Evolutionary conservation across 2,797 vertebrate species (phyloP), one percentile per base, ranked within the genome.

Genomic region (Remorina albescens): DNA sequence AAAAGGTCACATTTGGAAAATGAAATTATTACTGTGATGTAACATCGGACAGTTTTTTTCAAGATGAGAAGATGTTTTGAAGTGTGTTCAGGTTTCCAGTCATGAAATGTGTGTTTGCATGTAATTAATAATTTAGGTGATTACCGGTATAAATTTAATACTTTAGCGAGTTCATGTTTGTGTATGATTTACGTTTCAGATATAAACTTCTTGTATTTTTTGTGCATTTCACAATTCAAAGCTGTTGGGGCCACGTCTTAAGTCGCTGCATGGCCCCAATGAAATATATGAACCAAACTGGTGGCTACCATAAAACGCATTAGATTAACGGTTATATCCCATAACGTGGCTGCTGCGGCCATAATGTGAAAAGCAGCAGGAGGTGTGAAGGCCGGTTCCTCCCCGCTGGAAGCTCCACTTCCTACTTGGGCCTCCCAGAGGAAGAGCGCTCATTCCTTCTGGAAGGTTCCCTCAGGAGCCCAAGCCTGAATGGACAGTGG

Each of bases 361-460:
- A 65, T 91, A 87, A 92, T 91, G 87, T 81, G 82, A 89, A 88
- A 86, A 90, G 84, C 89, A 91, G 89, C 83, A 80, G 83, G 84
- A 76, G 86, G 88, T 78, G 84, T 55, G 81, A 85, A 76, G 83
- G 78, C 60, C 42, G 73, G 72, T 73, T 85, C 75, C 80, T 63
- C 73, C 61, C 60, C 25, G 41, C 78, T 92, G 91, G 88, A 92
- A 89, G 83, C 86, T 67, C 59, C 58, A 87, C 82, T 91, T 93
- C 90, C 92, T 86, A 82, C 85, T 69, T 25, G 30, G 81, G 81
- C 76, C 80, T 90, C 88, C 88, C 90, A 92, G 74, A 93, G 90
- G 90, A 92, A 91, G 86, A 84, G 50, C 28, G n/a, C 60, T 88
- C 89, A 84, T 90, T 88, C 82, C 88, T 89, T 74, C 82, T 81